Conservation (phyloP, 2,888 invertebrate species). For the Sinhomidia bicolor region DNA sequence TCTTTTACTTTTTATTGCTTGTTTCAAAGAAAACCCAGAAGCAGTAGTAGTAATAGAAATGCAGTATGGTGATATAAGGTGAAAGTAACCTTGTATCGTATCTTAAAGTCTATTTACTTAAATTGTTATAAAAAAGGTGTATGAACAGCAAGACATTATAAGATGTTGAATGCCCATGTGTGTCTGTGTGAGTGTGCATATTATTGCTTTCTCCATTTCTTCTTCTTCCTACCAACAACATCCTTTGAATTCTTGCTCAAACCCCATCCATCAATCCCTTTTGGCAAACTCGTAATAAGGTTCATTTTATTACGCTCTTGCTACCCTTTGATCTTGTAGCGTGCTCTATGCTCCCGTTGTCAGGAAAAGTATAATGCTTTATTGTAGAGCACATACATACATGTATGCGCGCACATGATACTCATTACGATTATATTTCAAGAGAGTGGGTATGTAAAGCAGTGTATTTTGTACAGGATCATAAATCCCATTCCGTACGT, state of each 20-base stretch:
- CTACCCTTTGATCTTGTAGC: constrained; percentile 39
- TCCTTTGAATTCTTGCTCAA: constrained; percentile 12
- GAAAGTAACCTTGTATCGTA: too few species aligned
- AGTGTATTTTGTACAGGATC: constrained; percentile 18
- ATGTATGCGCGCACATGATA: too few species aligned
- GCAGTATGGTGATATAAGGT: too few species aligned
- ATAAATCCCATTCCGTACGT: constrained; percentile 25
- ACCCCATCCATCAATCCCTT: too few species aligned
- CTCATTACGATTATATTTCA: constrained; percentile 22
- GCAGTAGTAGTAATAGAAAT: too few species aligned
- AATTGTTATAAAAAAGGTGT: too few species aligned
- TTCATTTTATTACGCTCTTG: constrained; percentile 42
- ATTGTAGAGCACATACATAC: neutral
- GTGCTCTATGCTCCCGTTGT: neutral
- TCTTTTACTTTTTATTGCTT: neutral
- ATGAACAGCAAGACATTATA: too few species aligned
- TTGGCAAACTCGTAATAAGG: constrained; percentile 31
- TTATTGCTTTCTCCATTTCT: too few species aligned
- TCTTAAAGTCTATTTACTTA: too few species aligned
- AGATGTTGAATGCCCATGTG: too few species aligned
- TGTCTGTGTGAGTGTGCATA: too few species aligned
- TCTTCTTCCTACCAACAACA: neutral
- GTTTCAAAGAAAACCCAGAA: too few species aligned
- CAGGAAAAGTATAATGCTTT: constrained; percentile 13
- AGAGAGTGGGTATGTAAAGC: neutral